phyloP scores from a whole-genome alignment of 1,140 invertebrate genomes.

The Drosophila nigrodunni region DNA sequence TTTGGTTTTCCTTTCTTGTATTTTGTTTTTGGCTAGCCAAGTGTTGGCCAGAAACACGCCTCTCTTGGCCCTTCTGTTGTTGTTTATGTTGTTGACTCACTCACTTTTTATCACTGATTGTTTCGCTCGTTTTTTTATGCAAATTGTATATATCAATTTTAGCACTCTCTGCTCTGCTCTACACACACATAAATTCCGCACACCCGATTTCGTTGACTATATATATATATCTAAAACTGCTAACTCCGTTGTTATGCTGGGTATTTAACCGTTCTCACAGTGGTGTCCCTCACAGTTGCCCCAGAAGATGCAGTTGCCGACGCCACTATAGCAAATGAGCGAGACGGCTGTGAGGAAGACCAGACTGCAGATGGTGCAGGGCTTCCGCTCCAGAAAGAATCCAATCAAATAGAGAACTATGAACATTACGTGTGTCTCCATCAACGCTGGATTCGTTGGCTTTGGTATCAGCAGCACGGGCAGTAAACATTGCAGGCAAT shows the following conservation, averaged over 20 bases:
- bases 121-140: conserved; percentile 39
- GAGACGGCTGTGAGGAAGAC: conserved; percentile 96
- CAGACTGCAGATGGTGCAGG: conserved; percentile 97
- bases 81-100: conserved; percentile 38
- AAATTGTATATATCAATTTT: conserved; percentile 45
- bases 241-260: too few relatives aligned
- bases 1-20: neutral
- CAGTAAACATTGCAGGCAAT: conserved; percentile 99
- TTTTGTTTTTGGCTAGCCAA: conserved; percentile 21
- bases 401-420: conserved; percentile 96
- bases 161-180: conserved; percentile 43
- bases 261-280: conserved; percentile 87
- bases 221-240: too few relatives aligned
- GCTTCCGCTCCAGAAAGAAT: conserved; percentile 97
- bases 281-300: conserved; percentile 91
- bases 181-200: neutral
- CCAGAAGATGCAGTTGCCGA: conserved; percentile 97
- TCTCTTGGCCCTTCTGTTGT: neutral
- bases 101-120: conserved; percentile 57
- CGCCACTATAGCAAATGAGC: conserved; percentile 97
- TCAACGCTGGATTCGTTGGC: conserved; percentile 96
- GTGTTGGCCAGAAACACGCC: conserved; percentile 19
- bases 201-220: conserved; percentile 46
- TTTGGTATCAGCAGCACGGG: conserved; percentile 98
- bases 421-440: conserved; percentile 98